Percentiles rank a stretch among this genome's conserved stretches.
Evolutionary conservation across 2,888 invertebrate species (phyloP).

Genomic region (Drosophila nr. medialis): DNA sequence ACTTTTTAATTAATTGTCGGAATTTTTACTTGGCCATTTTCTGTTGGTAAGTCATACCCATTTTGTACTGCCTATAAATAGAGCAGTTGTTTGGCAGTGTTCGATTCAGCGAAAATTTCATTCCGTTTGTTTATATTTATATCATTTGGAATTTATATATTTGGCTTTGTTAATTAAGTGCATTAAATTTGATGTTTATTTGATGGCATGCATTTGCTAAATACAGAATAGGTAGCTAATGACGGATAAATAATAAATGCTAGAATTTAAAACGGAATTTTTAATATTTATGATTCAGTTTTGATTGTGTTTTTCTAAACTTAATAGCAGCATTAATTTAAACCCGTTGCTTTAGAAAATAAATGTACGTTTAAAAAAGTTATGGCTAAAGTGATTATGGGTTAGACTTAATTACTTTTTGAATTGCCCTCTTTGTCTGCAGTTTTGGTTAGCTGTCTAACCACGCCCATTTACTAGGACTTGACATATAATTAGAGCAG

Average conservation of each 20-base stretch:
- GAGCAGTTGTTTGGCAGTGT: constrained; percentile 4
- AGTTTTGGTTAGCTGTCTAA: constrained; percentile 32
- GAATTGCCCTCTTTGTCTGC: constrained; percentile 35
- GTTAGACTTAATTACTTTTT: neutral
- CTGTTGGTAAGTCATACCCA: constrained; percentile 5
- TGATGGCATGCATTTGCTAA: neutral
- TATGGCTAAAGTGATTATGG: neutral
- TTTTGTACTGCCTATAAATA: constrained; percentile 26
- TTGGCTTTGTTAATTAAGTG: neutral
- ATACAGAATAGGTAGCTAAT: too few relatives aligned
- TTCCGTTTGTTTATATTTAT: constrained; percentile 4
- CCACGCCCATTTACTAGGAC: constrained; percentile 38
- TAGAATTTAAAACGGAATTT: neutral
- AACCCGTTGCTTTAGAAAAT: neutral
- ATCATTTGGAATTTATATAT: neutral
- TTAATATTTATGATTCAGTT: neutral
- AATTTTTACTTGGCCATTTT: constrained; percentile 12
- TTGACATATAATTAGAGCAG: constrained; percentile 58
- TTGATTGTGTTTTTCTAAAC: neutral
- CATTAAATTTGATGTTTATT: neutral
- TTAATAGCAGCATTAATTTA: neutral
- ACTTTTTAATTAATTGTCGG: constrained; percentile 51
- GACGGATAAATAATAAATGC: neutral
- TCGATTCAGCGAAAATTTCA: neutral
- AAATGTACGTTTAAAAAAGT: neutral